These are phyloP conservation scores for Drosophila azteca DNA, from an alignment of 1,140 invertebrate genomes.

Conservation along the genomic window DNA sequence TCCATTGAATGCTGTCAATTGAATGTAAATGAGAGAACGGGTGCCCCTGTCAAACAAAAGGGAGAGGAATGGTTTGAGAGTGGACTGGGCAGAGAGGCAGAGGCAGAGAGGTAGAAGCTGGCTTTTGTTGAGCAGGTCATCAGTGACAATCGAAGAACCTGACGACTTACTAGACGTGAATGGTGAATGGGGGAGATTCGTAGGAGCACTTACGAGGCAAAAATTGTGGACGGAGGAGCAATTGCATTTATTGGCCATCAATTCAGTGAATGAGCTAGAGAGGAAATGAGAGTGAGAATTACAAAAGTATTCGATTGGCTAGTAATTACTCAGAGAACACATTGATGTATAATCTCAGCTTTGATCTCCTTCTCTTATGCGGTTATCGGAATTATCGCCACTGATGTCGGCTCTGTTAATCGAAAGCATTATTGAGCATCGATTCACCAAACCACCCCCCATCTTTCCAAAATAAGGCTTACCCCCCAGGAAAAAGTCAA, in stretches of 20 bases:
- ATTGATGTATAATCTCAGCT: too few relatives aligned
- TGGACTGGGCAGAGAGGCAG: not conserved
- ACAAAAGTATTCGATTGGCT: too few relatives aligned
- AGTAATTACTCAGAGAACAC: too few relatives aligned
- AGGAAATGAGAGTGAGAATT: too few relatives aligned
- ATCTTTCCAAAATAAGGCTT: constrained; percentile 24
- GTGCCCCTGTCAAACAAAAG: constrained; percentile 33
- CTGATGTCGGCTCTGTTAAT: too few relatives aligned
- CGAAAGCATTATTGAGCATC: too few relatives aligned
- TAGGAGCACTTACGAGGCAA: constrained; percentile 43
- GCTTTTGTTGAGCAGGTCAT: constrained; percentile 58
- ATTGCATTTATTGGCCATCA: too few relatives aligned
- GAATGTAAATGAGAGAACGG: constrained; percentile 65
- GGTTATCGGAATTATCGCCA: too few relatives aligned
- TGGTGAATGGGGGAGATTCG: constrained; percentile 51
- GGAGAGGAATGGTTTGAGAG: constrained; percentile 46
- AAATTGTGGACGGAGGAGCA: not conserved
- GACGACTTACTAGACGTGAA: constrained; percentile 37
- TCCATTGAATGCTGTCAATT: constrained; percentile 62
- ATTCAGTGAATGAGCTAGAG: too few relatives aligned
- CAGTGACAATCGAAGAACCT: constrained; percentile 20
- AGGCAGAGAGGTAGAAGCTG: constrained; percentile 15
- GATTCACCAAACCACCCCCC: too few relatives aligned
- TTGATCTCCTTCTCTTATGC: too few relatives aligned
- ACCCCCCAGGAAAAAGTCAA: constrained; percentile 13